Evolutionary conservation across 2,888 invertebrate species (phyloP).

Genomic region (Pteria penguin): DNA sequence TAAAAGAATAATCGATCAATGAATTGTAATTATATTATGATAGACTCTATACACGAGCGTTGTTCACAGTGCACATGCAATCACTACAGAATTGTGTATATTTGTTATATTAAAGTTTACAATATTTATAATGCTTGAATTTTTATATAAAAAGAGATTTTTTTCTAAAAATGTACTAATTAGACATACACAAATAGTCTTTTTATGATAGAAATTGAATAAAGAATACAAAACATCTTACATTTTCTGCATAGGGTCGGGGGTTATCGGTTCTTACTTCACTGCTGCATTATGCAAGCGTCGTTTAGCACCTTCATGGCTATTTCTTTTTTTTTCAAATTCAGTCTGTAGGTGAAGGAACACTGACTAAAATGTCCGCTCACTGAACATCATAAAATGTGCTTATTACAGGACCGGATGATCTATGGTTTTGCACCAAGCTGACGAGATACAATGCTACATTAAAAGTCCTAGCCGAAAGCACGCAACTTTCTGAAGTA

Average conservation of each 20-base stretch:
- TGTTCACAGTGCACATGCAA: too few species aligned
- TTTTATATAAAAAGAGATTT: too few species aligned
- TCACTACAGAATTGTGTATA: too few species aligned
- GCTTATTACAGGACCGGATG: conserved; percentile 41
- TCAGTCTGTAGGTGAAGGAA: conserved; percentile 34
- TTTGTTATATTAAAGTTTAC: too few species aligned
- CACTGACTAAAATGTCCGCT: conserved; percentile 39
- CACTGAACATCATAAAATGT: conserved; percentile 51
- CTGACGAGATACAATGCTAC: conserved; percentile 45
- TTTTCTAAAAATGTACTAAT: too few species aligned
- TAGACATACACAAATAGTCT: too few species aligned
- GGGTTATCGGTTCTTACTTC: conserved; percentile 39
- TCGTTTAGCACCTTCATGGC: conserved; percentile 36
- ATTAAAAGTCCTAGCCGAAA: conserved; percentile 48
- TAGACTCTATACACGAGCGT: too few species aligned
- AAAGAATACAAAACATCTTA: conserved; percentile 13
- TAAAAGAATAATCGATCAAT: too few species aligned
- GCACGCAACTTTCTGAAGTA: conserved; percentile 29
- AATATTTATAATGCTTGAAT: too few species aligned
- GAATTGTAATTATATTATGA: too few species aligned
- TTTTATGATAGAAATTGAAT: conserved; percentile 38
- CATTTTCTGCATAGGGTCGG: conserved; percentile 23
- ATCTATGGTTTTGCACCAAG: conserved; percentile 39
- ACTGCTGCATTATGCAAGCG: conserved; percentile 16
- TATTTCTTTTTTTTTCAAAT: conserved; percentile 30